phyloP scores from a whole-genome alignment of 2,797 vertebrate species.

The Hoplostethus mediterraneus region DNA sequence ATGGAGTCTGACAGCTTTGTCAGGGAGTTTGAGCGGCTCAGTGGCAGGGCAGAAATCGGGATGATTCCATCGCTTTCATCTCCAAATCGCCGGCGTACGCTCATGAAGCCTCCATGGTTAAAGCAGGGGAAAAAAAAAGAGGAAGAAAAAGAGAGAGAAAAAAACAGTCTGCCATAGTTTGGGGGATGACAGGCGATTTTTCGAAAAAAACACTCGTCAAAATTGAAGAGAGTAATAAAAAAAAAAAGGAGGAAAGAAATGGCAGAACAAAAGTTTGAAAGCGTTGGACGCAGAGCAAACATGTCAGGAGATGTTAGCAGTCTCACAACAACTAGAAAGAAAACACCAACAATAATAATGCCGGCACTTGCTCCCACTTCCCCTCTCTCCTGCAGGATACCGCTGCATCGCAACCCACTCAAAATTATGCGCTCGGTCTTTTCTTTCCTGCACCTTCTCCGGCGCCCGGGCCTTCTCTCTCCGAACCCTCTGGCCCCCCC shows the following conservation, averaged over 20 bases:
- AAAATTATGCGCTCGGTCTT: constrained; percentile 50
- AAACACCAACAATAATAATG: constrained; percentile 56
- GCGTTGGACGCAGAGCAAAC: constrained; percentile 67
- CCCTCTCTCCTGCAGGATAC: constrained; percentile 44
- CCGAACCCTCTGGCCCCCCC: constrained; percentile 57
- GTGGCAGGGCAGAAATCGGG: constrained; percentile 83
- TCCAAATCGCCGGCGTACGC: constrained; percentile 78
- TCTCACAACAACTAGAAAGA: constrained; percentile 26
- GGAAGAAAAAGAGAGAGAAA: neutral
- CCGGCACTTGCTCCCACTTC: constrained; percentile 47
- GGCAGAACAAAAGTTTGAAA: constrained; percentile 62
- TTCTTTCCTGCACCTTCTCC: constrained; percentile 47
- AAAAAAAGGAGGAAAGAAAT: constrained; percentile 58
- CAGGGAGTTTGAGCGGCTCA: constrained; percentile 87
- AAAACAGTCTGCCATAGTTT: constrained; percentile 63
- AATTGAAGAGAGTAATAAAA: constrained; percentile 62
- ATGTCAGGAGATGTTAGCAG: constrained; percentile 63
- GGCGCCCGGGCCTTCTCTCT: constrained; percentile 43
- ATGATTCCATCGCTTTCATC: constrained; percentile 86
- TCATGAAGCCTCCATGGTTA: constrained; percentile 74
- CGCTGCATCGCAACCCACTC: constrained; percentile 61
- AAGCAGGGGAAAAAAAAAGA: constrained; percentile 28
- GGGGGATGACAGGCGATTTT: constrained; percentile 76
- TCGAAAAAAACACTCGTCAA: constrained; percentile 62
- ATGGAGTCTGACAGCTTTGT: constrained; percentile 89